Evolutionary conservation across 1,140 invertebrate genomes (phyloP), one percentile per base, ranked within the genome.

Genomic region (Drosophila mojavensis): DNA sequence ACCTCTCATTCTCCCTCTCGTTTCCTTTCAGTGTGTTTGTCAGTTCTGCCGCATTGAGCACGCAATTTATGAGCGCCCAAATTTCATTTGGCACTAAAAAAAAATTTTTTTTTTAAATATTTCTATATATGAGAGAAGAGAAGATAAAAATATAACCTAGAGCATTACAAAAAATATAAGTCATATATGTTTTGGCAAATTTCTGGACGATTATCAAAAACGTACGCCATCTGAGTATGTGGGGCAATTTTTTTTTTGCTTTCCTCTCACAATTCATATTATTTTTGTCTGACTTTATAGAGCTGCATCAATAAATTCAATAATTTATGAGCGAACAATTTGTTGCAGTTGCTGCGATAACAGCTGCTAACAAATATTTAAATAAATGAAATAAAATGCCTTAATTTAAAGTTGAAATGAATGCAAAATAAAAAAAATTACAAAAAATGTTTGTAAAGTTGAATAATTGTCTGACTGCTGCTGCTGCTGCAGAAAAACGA

Each of bases 171-270:
- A 79, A 73, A 77, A 67, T 48, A 60, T 43, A 43, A 43, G 51
- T 64, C 70, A 79, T 88, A 86, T 88, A 88, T 79, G 82, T 76
- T 86, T 82, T 88, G 85, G 63, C 75, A 74, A 88, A 82, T 88
- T 88, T 88, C 71, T 79, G 82, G 70, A 76, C 83, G 83, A 88
- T 82, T 86, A 79, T 86, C 75, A 79, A 79, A 75, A 78, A 60
- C 54, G 56, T 65, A 50, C 58, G 28, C 65, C 66, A 69, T 75
- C 41, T 70, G 65, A 61, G 51, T 62, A 74, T 56, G 53, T 69
- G 53, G 56, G 26, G n/a, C 51, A 69, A 13, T 39, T 10, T 2
- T 51, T 41, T 43, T 30, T 67, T 36, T 56, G 17, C 11, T 30
- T 13, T 6, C 1, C 4, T 45, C 11, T 15, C 13, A 7, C 17